Base-by-base conservation (phyloP, 2,113 vertebrate species). In the Lasiurus cinereus region DNA sequence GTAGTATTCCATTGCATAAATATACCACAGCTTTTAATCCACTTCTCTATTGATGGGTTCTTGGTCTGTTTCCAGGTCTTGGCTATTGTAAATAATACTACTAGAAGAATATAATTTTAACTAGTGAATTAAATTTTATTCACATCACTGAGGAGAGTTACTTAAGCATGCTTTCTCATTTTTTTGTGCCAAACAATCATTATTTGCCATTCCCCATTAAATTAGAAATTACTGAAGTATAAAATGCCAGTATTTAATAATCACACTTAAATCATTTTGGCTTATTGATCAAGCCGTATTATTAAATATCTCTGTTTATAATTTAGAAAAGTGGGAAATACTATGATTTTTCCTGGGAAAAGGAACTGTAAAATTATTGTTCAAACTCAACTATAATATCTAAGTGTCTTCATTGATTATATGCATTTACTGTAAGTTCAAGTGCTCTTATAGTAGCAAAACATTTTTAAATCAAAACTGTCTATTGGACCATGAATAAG, bases 381-480 rank as follows among this genome's bases (percentile, higher is more conserved):
- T 39, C 1, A 48, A 72, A n/a, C 12, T 85, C 24, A 91, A 62
- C 4, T 33, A 56, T 8, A 27, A 0, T 4, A 62, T 72, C 24
- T 77, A 39, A 70, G 1, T 39, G 48, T 86, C 33, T 64, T n/a
- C 2, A 6, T 9, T 83, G 33, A 73, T 79, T 12, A 76, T 56
- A 77, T 8, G 2, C 18, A 48, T 83, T 82, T 62, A n/a, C 27
- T 70, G 0, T 48, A 73, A 84, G 7, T 84, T 74, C 54, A 91
- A 33, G 2, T 64, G 8, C 43, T 80, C 22, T 74, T 27, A 29
- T 69, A 11, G 91, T 77, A 78, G 48, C 24, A 80, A 82, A 90
- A 33, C 11, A 56, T 76, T 87, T 82, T 90, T 93, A 21, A 86
- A 88, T 89, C 43, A 88, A 59, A 70, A 46, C 16, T 76, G 8